Percentiles rank a stretch among this genome's conserved stretches.
Evolutionary conservation across 2,888 invertebrate genomes (phyloP).

Genomic region (Malacosoma neustria): DNA sequence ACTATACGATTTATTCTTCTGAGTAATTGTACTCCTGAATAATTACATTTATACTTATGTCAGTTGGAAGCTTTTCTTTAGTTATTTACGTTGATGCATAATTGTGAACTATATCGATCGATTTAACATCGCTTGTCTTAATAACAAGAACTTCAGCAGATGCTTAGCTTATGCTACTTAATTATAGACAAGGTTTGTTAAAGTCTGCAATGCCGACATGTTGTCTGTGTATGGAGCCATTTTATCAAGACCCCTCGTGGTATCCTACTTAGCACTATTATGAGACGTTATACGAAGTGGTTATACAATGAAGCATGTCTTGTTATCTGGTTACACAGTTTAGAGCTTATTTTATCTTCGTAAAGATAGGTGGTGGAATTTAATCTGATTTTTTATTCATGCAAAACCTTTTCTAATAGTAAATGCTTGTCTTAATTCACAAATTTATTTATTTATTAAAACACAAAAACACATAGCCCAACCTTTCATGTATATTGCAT

Average conservation of each 20-base stretch:
- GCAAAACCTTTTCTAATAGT: too few relatives aligned
- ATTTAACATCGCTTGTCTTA: neutral
- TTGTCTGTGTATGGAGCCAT: neutral
- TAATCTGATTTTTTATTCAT: too few relatives aligned
- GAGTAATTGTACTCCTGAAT: too few relatives aligned
- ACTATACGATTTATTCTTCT: too few relatives aligned
- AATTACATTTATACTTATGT: too few relatives aligned
- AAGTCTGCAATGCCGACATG: conserved; percentile 13
- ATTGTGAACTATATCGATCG: neutral
- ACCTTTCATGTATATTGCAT: too few relatives aligned
- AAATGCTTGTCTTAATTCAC: too few relatives aligned
- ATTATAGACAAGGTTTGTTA: conserved; percentile 45
- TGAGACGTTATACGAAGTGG: neutral
- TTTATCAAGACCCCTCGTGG: neutral
- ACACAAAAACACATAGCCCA: too few relatives aligned
- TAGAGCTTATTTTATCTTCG: neutral
- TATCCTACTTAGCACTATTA: neutral
- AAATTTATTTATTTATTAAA: too few relatives aligned
- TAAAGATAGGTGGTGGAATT: too few relatives aligned
- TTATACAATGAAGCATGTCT: neutral
- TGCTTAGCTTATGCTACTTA: conserved; percentile 34
- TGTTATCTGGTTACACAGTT: neutral
- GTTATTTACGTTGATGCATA: too few relatives aligned
- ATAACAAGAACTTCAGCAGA: conserved; percentile 14
- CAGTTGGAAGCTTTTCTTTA: too few relatives aligned